These are phyloP conservation scores for Mnemiopsis leidyi DNA, from an alignment of 37 sponge, comb jelly and placozoan species.

Conservation along the genomic window DNA sequence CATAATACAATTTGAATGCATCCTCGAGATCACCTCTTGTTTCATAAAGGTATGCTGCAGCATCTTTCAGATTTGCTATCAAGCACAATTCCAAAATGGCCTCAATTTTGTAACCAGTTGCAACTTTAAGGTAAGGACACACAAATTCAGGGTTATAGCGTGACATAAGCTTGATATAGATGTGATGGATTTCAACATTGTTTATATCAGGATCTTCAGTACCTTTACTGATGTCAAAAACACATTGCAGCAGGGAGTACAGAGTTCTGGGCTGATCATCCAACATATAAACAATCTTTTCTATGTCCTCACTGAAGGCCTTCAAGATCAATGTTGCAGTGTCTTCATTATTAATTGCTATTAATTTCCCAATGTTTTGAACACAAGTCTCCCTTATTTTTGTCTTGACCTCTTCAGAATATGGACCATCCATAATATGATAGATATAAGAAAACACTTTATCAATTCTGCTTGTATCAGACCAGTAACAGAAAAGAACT, in stretches of 20 bases:
- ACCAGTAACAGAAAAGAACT: slow-evolving; percentile 64
- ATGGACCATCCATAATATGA: slow-evolving; percentile 51
- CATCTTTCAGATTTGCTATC: slow-evolving; percentile 49
- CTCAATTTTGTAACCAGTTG: slow-evolving; percentile 41
- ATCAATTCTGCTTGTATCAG: slow-evolving; percentile 40
- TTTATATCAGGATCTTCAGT: slow-evolving; percentile 26
- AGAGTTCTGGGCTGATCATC: not conserved
- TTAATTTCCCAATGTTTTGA: slow-evolving; percentile 32
- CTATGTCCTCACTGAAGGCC: slow-evolving; percentile 52
- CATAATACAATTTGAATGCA: slow-evolving; percentile 63
- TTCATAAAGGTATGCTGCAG: slow-evolving; percentile 53
- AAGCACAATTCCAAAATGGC: slow-evolving; percentile 17
- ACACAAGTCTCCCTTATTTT: slow-evolving; percentile 56
- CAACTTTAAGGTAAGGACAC: slow-evolving; percentile 55
- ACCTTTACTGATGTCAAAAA: slow-evolving; percentile 53
- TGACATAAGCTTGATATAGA: slow-evolving; percentile 37
- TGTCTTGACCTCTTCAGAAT: slow-evolving; percentile 2
- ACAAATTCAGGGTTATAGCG: slow-evolving; percentile 64
- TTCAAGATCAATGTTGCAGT: slow-evolving; percentile 55
- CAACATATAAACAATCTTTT: slow-evolving; percentile 50
- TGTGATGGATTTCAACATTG: slow-evolving; percentile 32
- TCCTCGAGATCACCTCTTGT: slow-evolving; percentile 33
- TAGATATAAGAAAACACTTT: slow-evolving; percentile 56
- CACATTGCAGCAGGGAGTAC: slow-evolving; percentile 60
- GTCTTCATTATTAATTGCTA: slow-evolving; percentile 48